phyloP scores from a whole-genome alignment of 2,113 vertebrate species.

The Nematolebias whitei region DNA sequence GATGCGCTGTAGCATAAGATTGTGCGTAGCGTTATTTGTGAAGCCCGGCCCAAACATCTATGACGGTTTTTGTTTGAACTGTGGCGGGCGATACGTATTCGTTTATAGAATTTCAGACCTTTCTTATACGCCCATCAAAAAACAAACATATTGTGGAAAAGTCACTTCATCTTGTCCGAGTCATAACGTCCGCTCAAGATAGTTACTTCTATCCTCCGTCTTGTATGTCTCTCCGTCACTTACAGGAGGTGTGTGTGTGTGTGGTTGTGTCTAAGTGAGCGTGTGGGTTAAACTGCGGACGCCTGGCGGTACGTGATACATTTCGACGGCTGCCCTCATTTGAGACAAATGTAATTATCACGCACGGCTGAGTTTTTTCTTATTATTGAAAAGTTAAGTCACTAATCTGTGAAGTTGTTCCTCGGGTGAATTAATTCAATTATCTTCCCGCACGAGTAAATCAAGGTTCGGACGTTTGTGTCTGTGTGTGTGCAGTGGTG shows the following conservation, averaged over 20 bases:
- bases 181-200: too few relatives aligned
- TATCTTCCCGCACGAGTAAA: constrained; percentile 70
- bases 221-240: constrained; percentile 31
- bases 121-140: too few relatives aligned
- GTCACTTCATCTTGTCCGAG: too few relatives aligned
- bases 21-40: too few relatives aligned
- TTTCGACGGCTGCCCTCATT: constrained; percentile 74
- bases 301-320: constrained; percentile 58
- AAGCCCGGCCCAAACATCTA: too few relatives aligned
- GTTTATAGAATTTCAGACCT: too few relatives aligned
- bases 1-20: too few relatives aligned
- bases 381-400: constrained; percentile 78
- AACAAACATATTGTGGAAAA: too few relatives aligned
- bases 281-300: constrained; percentile 40
- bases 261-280: constrained; percentile 5
- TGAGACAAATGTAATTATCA: constrained; percentile 78
- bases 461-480: constrained; percentile 57
- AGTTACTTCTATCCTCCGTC: constrained; percentile 19
- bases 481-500: constrained; percentile 23
- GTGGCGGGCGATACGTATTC: too few relatives aligned
- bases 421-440: constrained; percentile 76
- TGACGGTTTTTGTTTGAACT: too few relatives aligned
- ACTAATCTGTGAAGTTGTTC: constrained; percentile 79
- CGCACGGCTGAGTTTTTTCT: constrained; percentile 71
- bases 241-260: constrained; percentile 13